Evolutionary conservation across 2,113 vertebrate genomes (phyloP).

Genomic region (Oncorhynchus mykiss): DNA sequence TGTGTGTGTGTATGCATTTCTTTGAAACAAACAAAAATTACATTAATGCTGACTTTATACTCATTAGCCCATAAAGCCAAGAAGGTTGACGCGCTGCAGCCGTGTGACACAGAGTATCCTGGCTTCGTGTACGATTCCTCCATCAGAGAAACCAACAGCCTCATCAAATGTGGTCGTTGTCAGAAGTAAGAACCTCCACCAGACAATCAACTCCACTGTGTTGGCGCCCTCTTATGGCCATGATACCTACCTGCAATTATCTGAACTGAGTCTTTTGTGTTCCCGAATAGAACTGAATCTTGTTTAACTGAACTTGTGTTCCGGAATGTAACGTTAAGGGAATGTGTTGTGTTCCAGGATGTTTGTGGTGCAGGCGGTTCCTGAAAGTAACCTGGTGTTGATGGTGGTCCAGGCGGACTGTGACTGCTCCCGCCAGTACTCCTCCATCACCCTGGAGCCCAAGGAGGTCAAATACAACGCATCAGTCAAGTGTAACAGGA

Average conservation of each 20-base stretch:
- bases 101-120: conserved; percentile 90
- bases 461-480: conserved; percentile 95
- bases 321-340: background rate
- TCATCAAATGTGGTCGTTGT: conserved; percentile 88
- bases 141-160: conserved; percentile 85
- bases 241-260: background rate
- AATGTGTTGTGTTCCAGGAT: conserved; percentile 73
- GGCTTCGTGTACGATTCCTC: conserved; percentile 83
- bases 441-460: conserved; percentile 75
- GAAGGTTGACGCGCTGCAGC: conserved; percentile 82
- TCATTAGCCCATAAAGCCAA: conserved; percentile 86
- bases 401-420: conserved; percentile 84
- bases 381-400: conserved; percentile 88
- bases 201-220: conserved; percentile 13
- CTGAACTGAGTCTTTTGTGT: background rate
- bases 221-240: conserved; percentile 3
- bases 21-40: background rate
- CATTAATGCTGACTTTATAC: background rate
- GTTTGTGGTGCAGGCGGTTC: conserved; percentile 89
- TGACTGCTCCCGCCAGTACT: conserved; percentile 84
- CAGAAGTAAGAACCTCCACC: conserved; percentile 81
- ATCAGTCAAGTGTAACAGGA: conserved; percentile 90
- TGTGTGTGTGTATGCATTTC: no score
- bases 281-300: background rate
- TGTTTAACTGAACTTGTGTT: background rate